Conservation (phyloP, 2,888 invertebrate species). For the Drosophila lutescens region DNA sequence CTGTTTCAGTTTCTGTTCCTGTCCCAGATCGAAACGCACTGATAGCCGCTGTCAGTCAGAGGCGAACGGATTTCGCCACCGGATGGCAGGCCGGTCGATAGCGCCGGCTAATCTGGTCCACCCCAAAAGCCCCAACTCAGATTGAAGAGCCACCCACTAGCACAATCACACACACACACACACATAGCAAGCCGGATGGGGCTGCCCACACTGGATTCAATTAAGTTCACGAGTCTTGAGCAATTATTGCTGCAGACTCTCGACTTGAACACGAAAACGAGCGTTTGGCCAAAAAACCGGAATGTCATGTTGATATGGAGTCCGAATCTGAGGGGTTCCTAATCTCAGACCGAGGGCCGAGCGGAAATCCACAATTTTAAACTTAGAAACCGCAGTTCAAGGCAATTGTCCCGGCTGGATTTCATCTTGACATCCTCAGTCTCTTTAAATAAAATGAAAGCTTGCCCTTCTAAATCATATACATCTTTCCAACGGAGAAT, state of each 20-base stretch:
- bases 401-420: no score
- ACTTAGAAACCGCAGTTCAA: background rate
- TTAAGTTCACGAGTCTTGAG: constrained; percentile 47
- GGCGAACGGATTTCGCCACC: constrained; percentile 45
- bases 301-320: constrained; percentile 6
- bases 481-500: no score
- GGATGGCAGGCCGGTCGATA: constrained; percentile 47
- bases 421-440: background rate
- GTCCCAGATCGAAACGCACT: constrained; percentile 69
- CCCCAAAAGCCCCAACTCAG: constrained; percentile 13
- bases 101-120: constrained; percentile 40
- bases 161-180: background rate
- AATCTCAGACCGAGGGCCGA: no score
- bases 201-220: constrained; percentile 35
- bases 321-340: background rate
- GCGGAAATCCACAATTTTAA: background rate
- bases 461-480: no score
- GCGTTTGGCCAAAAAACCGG: constrained; percentile 9
- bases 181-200: constrained; percentile 1
- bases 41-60: constrained; percentile 75
- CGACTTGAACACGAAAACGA: background rate
- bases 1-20: constrained; percentile 27
- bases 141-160: background rate
- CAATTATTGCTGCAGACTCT: constrained; percentile 44
- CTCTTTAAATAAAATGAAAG: no score